Conservation (phyloP, 92 coral and sea anemone species). For the Epizoanthus rinbou region DNA sequence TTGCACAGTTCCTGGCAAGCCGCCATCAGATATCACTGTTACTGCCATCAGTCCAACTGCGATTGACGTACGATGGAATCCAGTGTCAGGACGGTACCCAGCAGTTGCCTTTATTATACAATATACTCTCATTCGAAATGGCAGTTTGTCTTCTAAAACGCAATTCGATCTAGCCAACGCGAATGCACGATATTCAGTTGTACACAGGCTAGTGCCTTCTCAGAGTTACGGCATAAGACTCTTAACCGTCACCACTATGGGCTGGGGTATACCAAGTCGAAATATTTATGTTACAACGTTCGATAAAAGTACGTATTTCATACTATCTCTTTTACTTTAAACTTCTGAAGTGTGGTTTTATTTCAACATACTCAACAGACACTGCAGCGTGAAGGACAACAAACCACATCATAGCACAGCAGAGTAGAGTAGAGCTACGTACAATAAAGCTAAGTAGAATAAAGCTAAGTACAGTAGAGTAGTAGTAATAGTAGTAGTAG, state of each 20-base stretch:
- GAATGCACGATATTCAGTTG: neutral
- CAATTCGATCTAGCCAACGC: neutral
- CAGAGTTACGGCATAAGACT: neutral
- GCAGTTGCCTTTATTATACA: neutral
- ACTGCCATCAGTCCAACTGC: constrained; percentile 6
- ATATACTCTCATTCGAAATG: neutral
- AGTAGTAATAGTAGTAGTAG: too few species aligned
- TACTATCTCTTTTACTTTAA: too few species aligned
- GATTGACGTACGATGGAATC: constrained; percentile 1
- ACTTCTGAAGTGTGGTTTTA: too few species aligned
- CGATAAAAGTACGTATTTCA: neutral
- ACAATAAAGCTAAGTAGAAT: too few species aligned
- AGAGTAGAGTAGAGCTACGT: too few species aligned
- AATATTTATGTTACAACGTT: neutral
- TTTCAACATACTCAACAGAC: too few species aligned
- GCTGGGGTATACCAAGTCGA: constrained; percentile 13
- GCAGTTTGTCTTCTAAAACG: neutral
- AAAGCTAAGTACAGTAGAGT: too few species aligned
- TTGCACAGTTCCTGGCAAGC: constrained; percentile 7
- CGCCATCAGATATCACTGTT: constrained; percentile 7
- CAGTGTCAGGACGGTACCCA: neutral
- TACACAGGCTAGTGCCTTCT: constrained; percentile 1
- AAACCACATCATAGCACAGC: too few species aligned
- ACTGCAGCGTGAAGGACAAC: too few species aligned
- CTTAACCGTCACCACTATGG: neutral